Evolutionary conservation across 2,113 vertebrate species (phyloP), one percentile per base, ranked within the genome.

Genomic region (Datnioides undecimradiatus): DNA sequence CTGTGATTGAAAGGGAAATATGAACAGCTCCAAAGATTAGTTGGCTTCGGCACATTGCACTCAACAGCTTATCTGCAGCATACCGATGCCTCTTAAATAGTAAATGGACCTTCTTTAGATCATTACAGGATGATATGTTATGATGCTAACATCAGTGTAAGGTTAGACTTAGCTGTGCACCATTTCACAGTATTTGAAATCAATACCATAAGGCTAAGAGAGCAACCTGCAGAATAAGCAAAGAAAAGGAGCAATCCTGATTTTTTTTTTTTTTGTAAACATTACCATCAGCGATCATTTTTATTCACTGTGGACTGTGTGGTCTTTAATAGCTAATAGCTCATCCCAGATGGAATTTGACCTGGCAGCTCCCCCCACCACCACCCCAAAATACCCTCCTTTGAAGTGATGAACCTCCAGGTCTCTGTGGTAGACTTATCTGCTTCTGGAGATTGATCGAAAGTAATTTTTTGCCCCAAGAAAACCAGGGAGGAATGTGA

Each of bases 401-500:
- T 85, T 85, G 72, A 89, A 87, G 84, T 86, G 88, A 90, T 87
- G 87, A 86, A 85, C 80, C 82, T 84, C 66, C 63, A 55, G 78
- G 73, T 86, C 88, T 80, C 91, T 48, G 75, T 58, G 73, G 86
- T 84, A 69, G 84, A 92, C 78, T 88, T 89, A 91, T 91, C 87
- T 85, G 73, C 86, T 91, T 85, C 55, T 76, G 48, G 85, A 90
- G 91, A 93, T 90, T 91, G 90, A 93, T 92, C 63, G 85, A 90
- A 91, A 75, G 86, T 66, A 79, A 60, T 91, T 90, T 92, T 90
- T 88, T 67, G 65, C 87, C 86, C 71, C 60, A 83, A 88, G 86
- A 86, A 90, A 88, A 91, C 69, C 77, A 63, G 55, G 79, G 72
- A 82, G 79, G 69, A 82, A 76, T 64, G 81, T 90, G 86, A 91